These are phyloP conservation scores for Pristis pectinata DNA, from an alignment of 2,797 vertebrate species.

Conservation along the genomic window DNA sequence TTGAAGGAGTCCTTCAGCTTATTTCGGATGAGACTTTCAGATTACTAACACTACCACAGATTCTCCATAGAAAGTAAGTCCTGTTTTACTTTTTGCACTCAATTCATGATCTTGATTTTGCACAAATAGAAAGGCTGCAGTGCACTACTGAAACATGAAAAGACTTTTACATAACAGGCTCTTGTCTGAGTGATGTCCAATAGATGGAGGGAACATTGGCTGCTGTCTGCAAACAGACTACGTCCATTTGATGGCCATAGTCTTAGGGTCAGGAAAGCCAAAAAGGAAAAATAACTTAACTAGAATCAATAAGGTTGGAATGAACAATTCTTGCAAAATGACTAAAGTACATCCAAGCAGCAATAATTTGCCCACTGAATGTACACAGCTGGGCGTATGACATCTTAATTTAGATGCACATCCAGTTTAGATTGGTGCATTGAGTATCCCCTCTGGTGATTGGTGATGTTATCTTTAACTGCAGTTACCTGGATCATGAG, in stretches of 20 bases:
- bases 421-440: neutral
- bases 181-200: neutral
- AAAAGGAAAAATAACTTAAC: neutral
- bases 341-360: neutral
- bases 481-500: constrained; percentile 88
- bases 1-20: neutral
- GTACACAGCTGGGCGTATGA: neutral
- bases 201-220: neutral
- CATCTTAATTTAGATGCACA: neutral
- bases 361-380: neutral
- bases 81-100: neutral
- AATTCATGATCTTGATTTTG: neutral
- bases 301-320: neutral
- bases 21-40: neutral
- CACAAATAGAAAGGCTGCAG: neutral
- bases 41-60: neutral
- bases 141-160: neutral
- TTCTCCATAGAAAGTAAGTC: neutral
- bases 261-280: neutral
- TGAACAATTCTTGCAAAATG: neutral
- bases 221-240: neutral
- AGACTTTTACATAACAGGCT: neutral
- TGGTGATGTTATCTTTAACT: neutral
- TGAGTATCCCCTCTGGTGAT: neutral
- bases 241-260: neutral